A percentile compares a stretch with the other conserved stretches of the same genome.
phyloP scores from a whole-genome alignment of 2,797 vertebrate species.

The Pangasius krempfi region DNA sequence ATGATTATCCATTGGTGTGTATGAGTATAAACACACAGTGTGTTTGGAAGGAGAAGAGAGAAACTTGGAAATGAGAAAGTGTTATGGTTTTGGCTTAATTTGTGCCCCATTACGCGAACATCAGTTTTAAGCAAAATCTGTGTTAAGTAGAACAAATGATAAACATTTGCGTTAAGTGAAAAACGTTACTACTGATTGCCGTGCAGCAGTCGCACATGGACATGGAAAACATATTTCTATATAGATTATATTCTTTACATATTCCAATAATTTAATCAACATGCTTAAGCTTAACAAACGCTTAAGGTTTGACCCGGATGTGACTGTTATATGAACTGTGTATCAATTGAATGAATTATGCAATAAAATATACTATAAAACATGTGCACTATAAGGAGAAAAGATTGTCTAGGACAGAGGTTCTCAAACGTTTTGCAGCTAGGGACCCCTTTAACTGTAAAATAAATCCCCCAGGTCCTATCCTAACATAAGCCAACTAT shows the following conservation, averaged over 20 bases:
- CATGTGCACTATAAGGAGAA: background rate
- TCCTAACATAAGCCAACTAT: background rate
- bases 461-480: background rate
- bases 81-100: background rate
- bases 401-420: background rate
- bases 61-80: background rate
- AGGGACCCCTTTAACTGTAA: background rate
- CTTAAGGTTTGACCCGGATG: background rate
- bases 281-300: background rate
- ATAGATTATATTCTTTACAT: background rate
- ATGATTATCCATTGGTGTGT: background rate
- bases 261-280: slow-evolving; percentile 1
- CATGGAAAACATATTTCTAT: background rate
- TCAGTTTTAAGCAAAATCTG: background rate
- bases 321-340: background rate
- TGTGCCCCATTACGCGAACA: background rate
- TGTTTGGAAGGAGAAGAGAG: background rate
- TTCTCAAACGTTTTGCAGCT: background rate
- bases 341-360: background rate
- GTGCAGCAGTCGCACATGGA: background rate
- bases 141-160: background rate
- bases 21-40: background rate
- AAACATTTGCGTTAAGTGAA: background rate
- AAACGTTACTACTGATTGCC: background rate
- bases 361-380: background rate